Conservation (phyloP, 2,113 vertebrate genomes). For the Saguinus midas region DNA sequence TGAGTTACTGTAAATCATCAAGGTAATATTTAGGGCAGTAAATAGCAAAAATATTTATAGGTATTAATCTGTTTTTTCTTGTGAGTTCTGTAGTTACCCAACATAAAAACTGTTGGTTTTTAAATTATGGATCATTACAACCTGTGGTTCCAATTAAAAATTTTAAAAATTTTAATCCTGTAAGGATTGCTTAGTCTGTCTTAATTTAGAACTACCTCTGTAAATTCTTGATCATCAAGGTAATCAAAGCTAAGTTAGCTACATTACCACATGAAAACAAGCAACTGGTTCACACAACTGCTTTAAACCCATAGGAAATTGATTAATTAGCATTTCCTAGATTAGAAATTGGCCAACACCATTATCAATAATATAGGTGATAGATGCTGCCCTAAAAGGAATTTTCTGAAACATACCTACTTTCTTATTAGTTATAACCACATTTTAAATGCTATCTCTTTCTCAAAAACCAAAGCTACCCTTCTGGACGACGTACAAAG, state of each 20-base stretch:
- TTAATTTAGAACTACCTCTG: conserved; percentile 1
- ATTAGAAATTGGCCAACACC: background rate
- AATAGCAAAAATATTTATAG: background rate
- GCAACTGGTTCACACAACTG: background rate
- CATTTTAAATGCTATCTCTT: background rate
- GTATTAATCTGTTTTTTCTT: background rate
- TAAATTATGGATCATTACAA: background rate
- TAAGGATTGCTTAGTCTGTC: background rate
- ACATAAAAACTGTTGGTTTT: background rate
- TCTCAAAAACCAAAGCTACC: conserved; percentile 17
- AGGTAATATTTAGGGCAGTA: conserved; percentile 12
- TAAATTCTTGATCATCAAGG: background rate
- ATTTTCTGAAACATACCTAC: background rate
- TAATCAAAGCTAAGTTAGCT: conserved; percentile 3
- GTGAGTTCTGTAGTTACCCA: background rate
- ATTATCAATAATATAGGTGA: background rate
- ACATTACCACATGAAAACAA: background rate
- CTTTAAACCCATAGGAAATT: background rate
- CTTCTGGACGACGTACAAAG: conserved; percentile 9
- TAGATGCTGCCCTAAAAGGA: background rate
- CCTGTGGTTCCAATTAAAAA: background rate
- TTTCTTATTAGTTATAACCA: background rate
- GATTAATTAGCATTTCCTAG: background rate
- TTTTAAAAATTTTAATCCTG: background rate
- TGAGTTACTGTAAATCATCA: background rate